A percentile compares a stretch with the other conserved stretches of the same genome.
Conservation (phyloP, 2,113 vertebrate genomes). For the Peromyscus polionotus region DNA sequence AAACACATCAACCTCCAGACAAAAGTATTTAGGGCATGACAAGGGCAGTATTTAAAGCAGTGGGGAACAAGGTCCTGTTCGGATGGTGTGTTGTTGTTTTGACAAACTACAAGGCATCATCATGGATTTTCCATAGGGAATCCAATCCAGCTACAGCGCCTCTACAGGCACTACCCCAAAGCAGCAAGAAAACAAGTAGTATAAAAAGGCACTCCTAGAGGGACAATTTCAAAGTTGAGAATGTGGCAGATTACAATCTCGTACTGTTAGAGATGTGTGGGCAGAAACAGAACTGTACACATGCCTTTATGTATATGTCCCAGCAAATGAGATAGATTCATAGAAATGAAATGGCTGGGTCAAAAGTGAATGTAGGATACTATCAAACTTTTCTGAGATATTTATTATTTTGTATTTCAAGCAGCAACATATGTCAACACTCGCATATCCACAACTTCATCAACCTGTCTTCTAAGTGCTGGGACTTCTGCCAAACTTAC, state of each 20-base stretch:
- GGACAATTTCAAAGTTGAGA: background rate
- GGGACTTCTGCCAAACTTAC: background rate
- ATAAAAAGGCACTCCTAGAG: background rate
- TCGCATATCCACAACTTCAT: background rate
- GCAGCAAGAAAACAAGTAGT: background rate
- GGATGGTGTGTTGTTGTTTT: background rate
- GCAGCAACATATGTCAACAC: background rate
- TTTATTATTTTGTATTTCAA: background rate
- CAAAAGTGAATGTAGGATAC: conserved; percentile 22
- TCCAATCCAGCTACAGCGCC: background rate
- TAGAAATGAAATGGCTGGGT: conserved; percentile 9
- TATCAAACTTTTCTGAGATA: background rate
- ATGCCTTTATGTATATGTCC: background rate
- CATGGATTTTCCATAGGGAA: background rate
- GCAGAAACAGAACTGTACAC: background rate
- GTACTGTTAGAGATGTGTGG: background rate
- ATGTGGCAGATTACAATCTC: background rate
- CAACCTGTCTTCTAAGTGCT: background rate
- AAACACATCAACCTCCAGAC: background rate
- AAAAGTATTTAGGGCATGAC: background rate
- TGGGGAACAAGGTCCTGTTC: background rate
- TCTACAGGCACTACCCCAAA: background rate
- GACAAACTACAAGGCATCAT: background rate
- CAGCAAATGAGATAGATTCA: background rate
- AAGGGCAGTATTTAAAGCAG: conserved; percentile 24